Percentiles rank a stretch among this genome's conserved stretches.
These are phyloP conservation scores for Cephonodes hylas DNA, from an alignment of 2,888 invertebrate species.

Conservation along the genomic window DNA sequence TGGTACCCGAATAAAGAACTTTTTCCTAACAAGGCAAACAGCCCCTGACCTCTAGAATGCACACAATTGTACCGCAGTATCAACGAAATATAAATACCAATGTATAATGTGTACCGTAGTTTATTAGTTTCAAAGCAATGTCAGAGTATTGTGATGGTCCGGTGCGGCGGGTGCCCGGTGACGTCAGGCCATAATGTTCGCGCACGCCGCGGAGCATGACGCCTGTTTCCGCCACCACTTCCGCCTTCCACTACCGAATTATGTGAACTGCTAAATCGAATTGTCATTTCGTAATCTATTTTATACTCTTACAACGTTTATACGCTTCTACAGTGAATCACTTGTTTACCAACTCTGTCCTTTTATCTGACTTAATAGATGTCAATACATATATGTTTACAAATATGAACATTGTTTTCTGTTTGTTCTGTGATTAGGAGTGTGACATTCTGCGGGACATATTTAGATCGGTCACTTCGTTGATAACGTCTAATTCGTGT, in stretches of 20 bases:
- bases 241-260: slow-evolving; percentile 71
- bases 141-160: not conserved
- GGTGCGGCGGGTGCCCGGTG: slow-evolving; percentile 30
- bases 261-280: slow-evolving; percentile 65
- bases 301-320: slow-evolving; percentile 22
- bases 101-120: not conserved
- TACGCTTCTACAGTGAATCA: not conserved
- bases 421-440: not conserved
- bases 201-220: slow-evolving; percentile 67
- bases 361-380: not conserved
- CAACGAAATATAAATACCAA: too few species aligned
- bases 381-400: not conserved
- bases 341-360: not conserved
- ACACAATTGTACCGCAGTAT: not conserved
- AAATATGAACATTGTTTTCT: not conserved
- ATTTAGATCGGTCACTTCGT: not conserved
- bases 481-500: not conserved
- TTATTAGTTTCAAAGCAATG: not conserved
- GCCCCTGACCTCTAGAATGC: too few species aligned
- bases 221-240: slow-evolving; percentile 71
- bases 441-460: not conserved
- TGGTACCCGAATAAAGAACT: too few species aligned
- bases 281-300: slow-evolving; percentile 55
- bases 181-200: slow-evolving; percentile 66
- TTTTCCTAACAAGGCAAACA: too few species aligned